Evolutionary conservation across 2,797 vertebrate genomes (phyloP), one percentile per base, ranked within the genome.

Genomic region (Dromococcyx pavoninus): DNA sequence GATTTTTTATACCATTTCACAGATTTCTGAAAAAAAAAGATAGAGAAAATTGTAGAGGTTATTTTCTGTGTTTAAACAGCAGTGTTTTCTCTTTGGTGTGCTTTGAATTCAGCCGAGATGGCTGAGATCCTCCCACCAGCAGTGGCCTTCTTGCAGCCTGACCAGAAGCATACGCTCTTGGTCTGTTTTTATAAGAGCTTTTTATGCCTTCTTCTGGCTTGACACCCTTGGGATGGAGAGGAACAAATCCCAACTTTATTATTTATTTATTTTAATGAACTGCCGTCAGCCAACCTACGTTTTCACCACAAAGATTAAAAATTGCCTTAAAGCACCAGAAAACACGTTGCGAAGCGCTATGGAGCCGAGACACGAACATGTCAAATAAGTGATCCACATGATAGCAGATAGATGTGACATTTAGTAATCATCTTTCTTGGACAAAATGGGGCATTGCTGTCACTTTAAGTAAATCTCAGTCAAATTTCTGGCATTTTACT

Each of bases 391-490:
- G 91, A 93, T 84, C 88, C 64, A 46, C 76, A 89, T 73, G 86
- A 80, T 93, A 95, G 65, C 5, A 77, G 95, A 91, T 87, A 37
- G 93, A 89, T 6, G 5, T 94, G 95, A 94, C 92, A 94, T 94
- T 96, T 96, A 93, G 87, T 81, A 73, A 92, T 91, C 86, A 92
- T 92, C 75, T 85, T 87, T 53, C 67, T 60, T 37, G 73, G 80
- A 65, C 53, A 70, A 91, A 86, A 80, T 84, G 88, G 92, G 91
- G 70, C 95, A 86, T 28, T 64, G 74, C 91, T 94, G 95, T 94
- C 93, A 80, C 70, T 83, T 91, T 83, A 85, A 86, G 80, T 91
- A 95, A 94, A 94, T 91, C 89, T 91, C 88, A 81, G 62, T 92
- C 88, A 78, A 76, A 81, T 62, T 88, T 84, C 75, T 91, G 72